phyloP scores from a whole-genome alignment of 2,797 vertebrate genomes.

The Naso thynnoides region DNA sequence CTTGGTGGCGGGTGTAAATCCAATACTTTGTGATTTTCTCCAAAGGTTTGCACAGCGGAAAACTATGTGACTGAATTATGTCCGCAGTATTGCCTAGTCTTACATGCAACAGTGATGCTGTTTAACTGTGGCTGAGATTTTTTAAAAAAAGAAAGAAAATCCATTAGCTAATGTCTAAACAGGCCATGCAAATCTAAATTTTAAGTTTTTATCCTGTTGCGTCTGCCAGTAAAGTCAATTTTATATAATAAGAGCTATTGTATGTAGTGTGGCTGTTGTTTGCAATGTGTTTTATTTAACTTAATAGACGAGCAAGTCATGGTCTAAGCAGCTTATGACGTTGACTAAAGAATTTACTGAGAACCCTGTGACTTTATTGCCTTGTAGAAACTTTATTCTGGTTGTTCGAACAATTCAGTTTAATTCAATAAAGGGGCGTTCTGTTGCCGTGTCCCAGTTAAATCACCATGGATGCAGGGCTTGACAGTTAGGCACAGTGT shows the following conservation, averaged over 20 bases:
- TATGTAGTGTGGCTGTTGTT: constrained; percentile 16
- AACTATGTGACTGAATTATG: neutral
- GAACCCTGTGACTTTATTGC: constrained; percentile 15
- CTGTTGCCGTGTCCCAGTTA: neutral
- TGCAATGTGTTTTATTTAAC: neutral
- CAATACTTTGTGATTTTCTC: neutral
- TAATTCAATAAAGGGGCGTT: constrained; percentile 1
- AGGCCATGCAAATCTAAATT: neutral
- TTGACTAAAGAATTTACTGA: neutral
- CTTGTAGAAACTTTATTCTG: neutral
- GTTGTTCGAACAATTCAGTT: constrained; percentile 2
- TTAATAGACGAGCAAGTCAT: constrained; percentile 27
- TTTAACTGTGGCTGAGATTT: neutral
- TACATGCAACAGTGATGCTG: neutral
- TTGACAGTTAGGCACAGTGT: neutral
- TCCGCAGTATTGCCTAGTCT: constrained; percentile 11
- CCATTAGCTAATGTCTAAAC: neutral
- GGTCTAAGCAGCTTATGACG: constrained; percentile 32
- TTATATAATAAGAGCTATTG: neutral
- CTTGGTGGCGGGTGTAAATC: neutral
- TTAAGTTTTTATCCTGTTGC: neutral
- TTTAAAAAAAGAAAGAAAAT: neutral
- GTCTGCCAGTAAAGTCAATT: neutral
- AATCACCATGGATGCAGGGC: neutral
- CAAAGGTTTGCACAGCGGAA: neutral